Evolutionary conservation across 2,113 vertebrate genomes (phyloP).

Genomic region (Plestiodon gilberti): DNA sequence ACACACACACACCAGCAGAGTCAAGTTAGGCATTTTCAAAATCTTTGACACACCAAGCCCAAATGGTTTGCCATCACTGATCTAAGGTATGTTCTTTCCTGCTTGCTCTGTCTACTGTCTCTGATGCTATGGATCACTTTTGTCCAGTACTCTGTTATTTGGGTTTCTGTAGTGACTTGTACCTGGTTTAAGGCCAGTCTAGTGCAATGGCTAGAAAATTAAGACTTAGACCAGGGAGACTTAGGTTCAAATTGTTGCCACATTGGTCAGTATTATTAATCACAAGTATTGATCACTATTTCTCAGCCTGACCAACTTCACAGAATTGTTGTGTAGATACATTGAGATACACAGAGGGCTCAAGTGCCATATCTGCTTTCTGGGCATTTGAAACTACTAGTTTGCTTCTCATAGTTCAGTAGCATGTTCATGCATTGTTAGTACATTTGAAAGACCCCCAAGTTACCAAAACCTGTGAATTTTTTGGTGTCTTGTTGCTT

Average conservation of each 20-base stretch:
- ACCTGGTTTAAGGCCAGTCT: neutral
- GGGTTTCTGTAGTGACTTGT: neutral
- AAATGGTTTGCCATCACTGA: too few species aligned
- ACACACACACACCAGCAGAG: too few species aligned
- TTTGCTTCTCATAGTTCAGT: neutral
- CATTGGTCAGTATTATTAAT: too few species aligned
- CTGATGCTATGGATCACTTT: neutral
- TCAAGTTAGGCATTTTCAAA: too few species aligned
- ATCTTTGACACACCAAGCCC: too few species aligned
- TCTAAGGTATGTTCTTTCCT: neutral
- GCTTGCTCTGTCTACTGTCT: neutral
- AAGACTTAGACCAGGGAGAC: neutral
- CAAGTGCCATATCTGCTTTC: neutral
- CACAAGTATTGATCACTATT: too few species aligned
- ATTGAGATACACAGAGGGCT: too few species aligned
- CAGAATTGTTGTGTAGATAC: neutral
- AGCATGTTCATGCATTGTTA: neutral
- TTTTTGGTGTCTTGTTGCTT: neutral
- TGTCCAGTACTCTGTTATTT: neutral
- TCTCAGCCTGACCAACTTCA: neutral
- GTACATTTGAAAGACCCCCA: neutral
- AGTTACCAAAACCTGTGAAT: slow-evolving; percentile 7
- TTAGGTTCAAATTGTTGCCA: neutral
- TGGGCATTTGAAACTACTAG: neutral
- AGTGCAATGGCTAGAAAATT: neutral